Evolutionary conservation across 2,113 vertebrate genomes (phyloP), one percentile per base, ranked within the genome.

Genomic region (Patagioenas fasciata): DNA sequence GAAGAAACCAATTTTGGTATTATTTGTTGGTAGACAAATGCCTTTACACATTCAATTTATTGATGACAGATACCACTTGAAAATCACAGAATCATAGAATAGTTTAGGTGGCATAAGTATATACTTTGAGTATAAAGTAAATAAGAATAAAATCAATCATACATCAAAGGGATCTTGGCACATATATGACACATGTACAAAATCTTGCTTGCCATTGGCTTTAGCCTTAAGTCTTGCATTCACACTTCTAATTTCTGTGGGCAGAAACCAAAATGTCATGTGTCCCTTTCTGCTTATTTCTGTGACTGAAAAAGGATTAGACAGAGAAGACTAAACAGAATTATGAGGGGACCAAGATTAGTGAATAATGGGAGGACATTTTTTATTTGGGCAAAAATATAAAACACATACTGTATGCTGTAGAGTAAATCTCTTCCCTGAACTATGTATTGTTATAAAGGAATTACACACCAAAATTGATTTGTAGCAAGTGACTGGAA

Each of bases 191-290:
- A 80, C 18, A 21, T 89, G 61, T 91, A 78, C 56, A 89, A 89
- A 91, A 70, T 58, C 73, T 84, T 94, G 91, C 51, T 84, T 88
- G 48, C 40, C 64, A 14, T 83, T 66, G 77, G 60, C 56, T 95
- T 80, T 88, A 90, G 82, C 69, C 71, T 71, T 65, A 54, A 78
- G 26, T 51, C 69, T 80, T 93, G 51, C 13, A 29, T 88, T 91
- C 64, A 58, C 57, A 58, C 67, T 61, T 92, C 17, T 87, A 15
- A 13, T 50, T 95, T 62, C 88, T 84, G 69, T 56, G 54, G 64
- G 83, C 50, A 89, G 53, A 93, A 86, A 67, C 44, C 60, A 92
- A 92, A 97, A 92, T 74, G 64, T 73, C n/a, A 71, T 80, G 67
- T 66, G 64, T 85, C 77, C 44, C 10, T 93, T 95, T 86, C 69